phyloP scores from a whole-genome alignment of 2,113 vertebrate species.

The Ageneiosus marmoratus region DNA sequence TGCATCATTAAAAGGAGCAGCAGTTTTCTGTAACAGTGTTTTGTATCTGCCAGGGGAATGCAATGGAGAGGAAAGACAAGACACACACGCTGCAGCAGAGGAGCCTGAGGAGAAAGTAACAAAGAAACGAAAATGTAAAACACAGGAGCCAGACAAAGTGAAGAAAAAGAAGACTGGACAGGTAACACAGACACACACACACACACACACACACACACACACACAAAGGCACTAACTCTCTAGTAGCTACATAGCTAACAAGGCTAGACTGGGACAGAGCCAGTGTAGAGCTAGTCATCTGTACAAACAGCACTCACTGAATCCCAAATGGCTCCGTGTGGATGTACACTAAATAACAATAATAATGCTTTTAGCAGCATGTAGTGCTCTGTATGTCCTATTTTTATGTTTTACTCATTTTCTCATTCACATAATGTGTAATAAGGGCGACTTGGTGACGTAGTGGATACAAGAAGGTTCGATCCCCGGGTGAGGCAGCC shows the following conservation, averaged over 20 bases:
- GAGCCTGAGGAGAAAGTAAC: constrained; percentile 40
- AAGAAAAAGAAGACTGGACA: constrained; percentile 68
- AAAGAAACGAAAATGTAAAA: constrained; percentile 65
- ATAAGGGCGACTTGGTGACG: no score
- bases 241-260: not conserved
- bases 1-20: not conserved
- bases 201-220: no score
- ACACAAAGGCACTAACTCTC: no score
- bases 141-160: constrained; percentile 51
- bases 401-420: not conserved
- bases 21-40: not conserved
- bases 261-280: no score
- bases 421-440: not conserved
- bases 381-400: not conserved
- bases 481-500: no score
- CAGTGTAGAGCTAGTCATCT: no score
- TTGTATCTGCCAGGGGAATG: constrained; percentile 55
- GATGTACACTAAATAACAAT: not conserved
- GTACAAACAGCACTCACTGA: not conserved
- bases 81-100: constrained; percentile 40
- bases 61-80: constrained; percentile 45
- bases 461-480: no score
- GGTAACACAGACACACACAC: constrained; percentile 12
- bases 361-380: not conserved
- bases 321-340: not conserved